These are phyloP conservation scores for Hypomesus transpacificus DNA, from an alignment of 2,113 vertebrate species.

Conservation along the genomic window DNA sequence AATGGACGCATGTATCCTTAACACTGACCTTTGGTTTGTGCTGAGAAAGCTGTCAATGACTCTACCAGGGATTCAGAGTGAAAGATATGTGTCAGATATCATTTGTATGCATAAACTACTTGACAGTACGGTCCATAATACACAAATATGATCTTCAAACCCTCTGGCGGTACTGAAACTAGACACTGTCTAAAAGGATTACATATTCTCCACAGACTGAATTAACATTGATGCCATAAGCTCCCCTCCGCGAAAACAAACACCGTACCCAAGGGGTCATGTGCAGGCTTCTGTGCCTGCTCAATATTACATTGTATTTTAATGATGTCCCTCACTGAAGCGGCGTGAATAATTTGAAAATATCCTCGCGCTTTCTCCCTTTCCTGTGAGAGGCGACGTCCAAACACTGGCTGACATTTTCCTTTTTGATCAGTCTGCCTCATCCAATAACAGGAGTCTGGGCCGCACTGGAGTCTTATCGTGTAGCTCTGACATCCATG, in stretches of 20 bases:
- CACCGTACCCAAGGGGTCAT: slow-evolving; percentile 36
- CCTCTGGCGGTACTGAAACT: no score
- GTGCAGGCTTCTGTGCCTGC: slow-evolving; percentile 45
- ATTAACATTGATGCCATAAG: no score
- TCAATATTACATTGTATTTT: slow-evolving; percentile 64
- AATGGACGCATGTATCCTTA: no score
- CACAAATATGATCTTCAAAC: no score
- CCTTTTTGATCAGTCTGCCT: slow-evolving; percentile 36
- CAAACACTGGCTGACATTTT: slow-evolving; percentile 59
- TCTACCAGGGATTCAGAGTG: no score
- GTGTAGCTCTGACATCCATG: slow-evolving; percentile 21
- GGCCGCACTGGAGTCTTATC: slow-evolving; percentile 35
- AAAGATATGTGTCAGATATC: no score
- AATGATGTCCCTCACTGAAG: slow-evolving; percentile 48
- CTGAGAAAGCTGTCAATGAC: no score
- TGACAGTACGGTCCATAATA: no score
- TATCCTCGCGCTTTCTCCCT: slow-evolving; percentile 53
- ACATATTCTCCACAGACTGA: neutral
- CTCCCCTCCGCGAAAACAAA: neutral
- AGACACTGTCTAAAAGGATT: neutral
- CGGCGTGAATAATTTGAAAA: slow-evolving; percentile 66
- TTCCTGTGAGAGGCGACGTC: slow-evolving; percentile 42
- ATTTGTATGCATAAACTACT: no score
- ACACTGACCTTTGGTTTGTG: no score
- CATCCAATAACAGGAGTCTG: slow-evolving; percentile 55